Base-by-base conservation (phyloP, 2,113 vertebrate genomes). In the Myocastor coypus region DNA sequence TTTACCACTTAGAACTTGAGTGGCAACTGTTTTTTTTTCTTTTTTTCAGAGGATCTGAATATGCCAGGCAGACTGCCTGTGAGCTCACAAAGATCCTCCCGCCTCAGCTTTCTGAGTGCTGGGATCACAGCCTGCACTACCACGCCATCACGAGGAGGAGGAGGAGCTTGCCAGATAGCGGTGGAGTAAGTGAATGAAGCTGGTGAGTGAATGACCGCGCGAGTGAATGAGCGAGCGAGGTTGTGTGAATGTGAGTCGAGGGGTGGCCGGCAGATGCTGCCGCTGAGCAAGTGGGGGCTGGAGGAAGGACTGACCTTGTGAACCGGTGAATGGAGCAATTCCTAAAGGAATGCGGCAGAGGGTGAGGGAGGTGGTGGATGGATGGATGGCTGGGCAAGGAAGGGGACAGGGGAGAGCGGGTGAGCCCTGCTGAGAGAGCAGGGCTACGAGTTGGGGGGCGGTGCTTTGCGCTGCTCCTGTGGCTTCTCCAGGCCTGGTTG, bases 391-490 rank as follows among this genome's bases (percentile, higher is more conserved):
- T 1, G 6, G 34, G 34, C 24, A 32, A 34, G 34, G 66, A 9
- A n/a, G 16, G 68, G 34, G 68, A n/a, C 30, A 32, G 55, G 55
- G 0, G 17, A 57, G 55, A 19, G 17, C 16, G 16, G 55, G 55
- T 55, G 55, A 16, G 55, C 55, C 3, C 55, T 57, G 16, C 64
- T 34, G 30, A n/a, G 32, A 11, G 80, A 22, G 20, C 30, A 16
- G 24, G 2, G 46, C 4, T 20, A 0, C 5, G 34, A 10, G 42
- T 22, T 24, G 66, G 0, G 20, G 19, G 6, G 37, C 4, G 63
- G 30, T 17, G 40, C 3, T 69, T 63, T 55, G 7, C 61, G 42
- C 7, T 7, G 2, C 13, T n/a, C 19, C 0, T 9, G 14, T 5
- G 26, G 37, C 11, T 26, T 40, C 50, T 16, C 57, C 77, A 40